A percentile compares a stretch with the other conserved stretches of the same genome.
phyloP scores from a whole-genome alignment of 2,113 vertebrate species.

The Zosterops lateralis region DNA sequence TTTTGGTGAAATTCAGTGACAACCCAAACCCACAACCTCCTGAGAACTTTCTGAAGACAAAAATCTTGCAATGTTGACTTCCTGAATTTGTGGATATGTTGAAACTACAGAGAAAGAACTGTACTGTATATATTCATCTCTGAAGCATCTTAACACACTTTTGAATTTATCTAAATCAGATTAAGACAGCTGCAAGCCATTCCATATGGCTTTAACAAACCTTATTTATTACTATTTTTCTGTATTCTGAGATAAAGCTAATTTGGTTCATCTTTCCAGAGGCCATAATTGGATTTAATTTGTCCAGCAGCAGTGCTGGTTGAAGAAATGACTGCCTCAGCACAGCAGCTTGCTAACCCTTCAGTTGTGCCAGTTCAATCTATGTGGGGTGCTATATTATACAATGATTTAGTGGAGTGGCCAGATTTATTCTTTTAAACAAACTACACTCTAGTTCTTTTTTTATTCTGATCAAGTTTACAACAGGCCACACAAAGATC shows the following conservation, averaged over 20 bases:
- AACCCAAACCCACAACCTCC: neutral
- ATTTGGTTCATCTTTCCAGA: neutral
- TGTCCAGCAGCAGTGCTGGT: neutral
- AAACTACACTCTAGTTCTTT: neutral
- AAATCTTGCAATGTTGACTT: neutral
- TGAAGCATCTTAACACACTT: neutral
- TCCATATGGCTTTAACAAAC: neutral
- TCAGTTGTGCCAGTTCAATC: neutral
- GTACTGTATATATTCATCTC: neutral
- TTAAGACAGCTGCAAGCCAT: neutral
- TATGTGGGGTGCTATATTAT: neutral
- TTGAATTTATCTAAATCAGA: neutral
- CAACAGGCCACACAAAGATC: neutral
- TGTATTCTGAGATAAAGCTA: neutral
- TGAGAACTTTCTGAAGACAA: neutral
- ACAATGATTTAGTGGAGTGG: neutral
- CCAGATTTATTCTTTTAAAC: neutral
- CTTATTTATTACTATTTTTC: neutral
- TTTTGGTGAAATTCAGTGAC: neutral
- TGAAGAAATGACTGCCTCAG: neutral
- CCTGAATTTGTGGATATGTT: neutral
- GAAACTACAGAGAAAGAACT: neutral
- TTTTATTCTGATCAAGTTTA: neutral
- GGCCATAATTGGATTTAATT: neutral
- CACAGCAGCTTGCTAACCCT: neutral